Evolutionary conservation across 2,113 vertebrate genomes (phyloP), one percentile per base, ranked within the genome.

Genomic region (Hystrix cristata): DNA sequence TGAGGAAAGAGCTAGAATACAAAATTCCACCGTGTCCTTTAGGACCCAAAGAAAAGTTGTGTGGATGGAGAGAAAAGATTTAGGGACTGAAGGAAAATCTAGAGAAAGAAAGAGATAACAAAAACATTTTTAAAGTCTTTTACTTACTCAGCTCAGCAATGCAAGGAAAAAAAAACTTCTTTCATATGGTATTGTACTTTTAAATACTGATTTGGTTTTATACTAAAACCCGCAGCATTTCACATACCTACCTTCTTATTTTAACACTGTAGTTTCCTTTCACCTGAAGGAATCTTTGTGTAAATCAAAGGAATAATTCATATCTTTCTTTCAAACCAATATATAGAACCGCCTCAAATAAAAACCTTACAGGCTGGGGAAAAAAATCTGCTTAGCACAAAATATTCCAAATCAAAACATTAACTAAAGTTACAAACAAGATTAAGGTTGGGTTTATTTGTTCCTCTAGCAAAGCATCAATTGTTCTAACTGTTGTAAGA

Each of bases 401-500:
- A 98, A 98, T 89, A 97, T 92, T 97, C 92, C 95, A 96, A 97
- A 97, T 96, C 89, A 99, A 98, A 98, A 98, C 98, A 98, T 29
- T 98, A 98, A 98, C 97, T 96, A 96, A 99, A 98, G 98, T 98
- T 99, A 99, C 98, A 99, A 99, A 99, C 98, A 98, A 99, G 99
- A 99, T 99, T 99, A 99, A 95, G 97, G 97, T 96, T 98, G 96
- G 97, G 98, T 94, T 98, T 99, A 99, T 99, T 99, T 99, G 99
- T 98, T 98, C 98, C 98, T 98, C 95, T 93, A 97, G 98, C 98
- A 98, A 98, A 98, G 98, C 96, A 82, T 94, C 98, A 97, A 98
- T 99, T 99, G 98, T 99, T 99, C 98, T 98, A 98, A 98, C 98
- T 98, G 98, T 98, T 99, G 98, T 99, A 98, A 98, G 98, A 98